Evolutionary conservation across 2,888 invertebrate species (phyloP).

Genomic region (Halictus quadricinctus): DNA sequence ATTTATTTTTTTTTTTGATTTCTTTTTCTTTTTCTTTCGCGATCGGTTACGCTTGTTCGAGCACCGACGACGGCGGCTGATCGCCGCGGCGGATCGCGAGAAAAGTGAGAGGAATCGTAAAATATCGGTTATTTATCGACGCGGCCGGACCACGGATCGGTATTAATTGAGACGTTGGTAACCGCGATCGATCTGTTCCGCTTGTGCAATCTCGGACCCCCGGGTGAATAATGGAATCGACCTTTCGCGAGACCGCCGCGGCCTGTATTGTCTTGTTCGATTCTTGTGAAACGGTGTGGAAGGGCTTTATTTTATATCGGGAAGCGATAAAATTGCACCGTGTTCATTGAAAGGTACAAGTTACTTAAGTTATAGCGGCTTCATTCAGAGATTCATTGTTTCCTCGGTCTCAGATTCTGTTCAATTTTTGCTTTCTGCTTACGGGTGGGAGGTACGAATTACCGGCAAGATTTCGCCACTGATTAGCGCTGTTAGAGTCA

Average conservation of each 20-base stretch:
- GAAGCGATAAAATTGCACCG: background rate
- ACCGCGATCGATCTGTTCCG: slow-evolving; percentile 41
- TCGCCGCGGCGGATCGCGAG: slow-evolving; percentile 9
- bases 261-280: slow-evolving; percentile 1
- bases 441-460: background rate
- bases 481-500: background rate
- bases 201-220: slow-evolving; percentile 13
- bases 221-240: slow-evolving; percentile 30
- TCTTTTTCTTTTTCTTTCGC: background rate
- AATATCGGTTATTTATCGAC: slow-evolving; percentile 19
- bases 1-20: too few species aligned
- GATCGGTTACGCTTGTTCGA: background rate
- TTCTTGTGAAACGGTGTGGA: slow-evolving; percentile 1
- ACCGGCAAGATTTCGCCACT: background rate
- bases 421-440: background rate
- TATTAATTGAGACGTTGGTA: slow-evolving; percentile 52
- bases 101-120: slow-evolving; percentile 37
- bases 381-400: background rate
- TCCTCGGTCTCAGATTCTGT: background rate
- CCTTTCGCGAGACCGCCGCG: slow-evolving; percentile 24
- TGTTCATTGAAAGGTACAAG: slow-evolving; percentile 5
- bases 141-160: slow-evolving; percentile 3
- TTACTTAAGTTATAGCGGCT: background rate
- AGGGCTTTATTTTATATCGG: background rate
- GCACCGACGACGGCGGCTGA: background rate